Conservation (phyloP, 2,113 vertebrate species). For the Hypomesus transpacificus region DNA sequence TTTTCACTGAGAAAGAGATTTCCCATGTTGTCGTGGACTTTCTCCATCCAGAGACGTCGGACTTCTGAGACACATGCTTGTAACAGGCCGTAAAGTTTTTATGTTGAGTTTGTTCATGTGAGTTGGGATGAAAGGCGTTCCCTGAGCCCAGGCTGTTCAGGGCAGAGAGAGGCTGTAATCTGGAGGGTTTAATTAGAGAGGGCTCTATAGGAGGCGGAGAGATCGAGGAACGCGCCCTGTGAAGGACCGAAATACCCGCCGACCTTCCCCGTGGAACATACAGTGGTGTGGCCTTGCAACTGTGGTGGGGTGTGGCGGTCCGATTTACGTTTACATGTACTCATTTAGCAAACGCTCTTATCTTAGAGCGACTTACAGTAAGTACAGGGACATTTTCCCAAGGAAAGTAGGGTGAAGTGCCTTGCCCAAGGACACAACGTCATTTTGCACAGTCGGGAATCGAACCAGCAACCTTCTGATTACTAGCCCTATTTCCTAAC, state of each 20-base stretch:
- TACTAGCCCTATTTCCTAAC: too few relatives aligned
- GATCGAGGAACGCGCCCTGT: constrained; percentile 60
- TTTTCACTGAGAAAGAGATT: too few relatives aligned
- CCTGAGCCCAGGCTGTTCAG: constrained; percentile 35
- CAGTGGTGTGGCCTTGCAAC: constrained; percentile 10
- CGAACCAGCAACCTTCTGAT: too few relatives aligned
- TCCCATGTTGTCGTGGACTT: too few relatives aligned
- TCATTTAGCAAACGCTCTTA: too few relatives aligned
- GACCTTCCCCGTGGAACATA: constrained; percentile 37
- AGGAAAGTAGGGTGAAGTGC: too few relatives aligned
- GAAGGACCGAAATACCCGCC: constrained; percentile 60
- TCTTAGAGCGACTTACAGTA: too few relatives aligned
- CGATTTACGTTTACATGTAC: too few relatives aligned
- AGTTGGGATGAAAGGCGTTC: constrained; percentile 51
- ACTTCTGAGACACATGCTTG: constrained; percentile 23
- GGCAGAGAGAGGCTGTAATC: constrained; percentile 62
- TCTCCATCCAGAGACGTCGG: background rate
- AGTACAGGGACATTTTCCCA: too few relatives aligned
- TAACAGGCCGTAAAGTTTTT: constrained; percentile 36
- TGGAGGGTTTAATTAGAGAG: constrained; percentile 64
- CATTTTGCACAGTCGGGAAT: too few relatives aligned
- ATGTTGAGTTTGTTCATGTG: constrained; percentile 49
- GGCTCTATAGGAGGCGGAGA: constrained; percentile 52
- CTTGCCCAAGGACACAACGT: too few relatives aligned
- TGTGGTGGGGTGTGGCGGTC: background rate